Base-by-base conservation (phyloP, 2,113 vertebrate genomes). In the Orcinus orca region DNA sequence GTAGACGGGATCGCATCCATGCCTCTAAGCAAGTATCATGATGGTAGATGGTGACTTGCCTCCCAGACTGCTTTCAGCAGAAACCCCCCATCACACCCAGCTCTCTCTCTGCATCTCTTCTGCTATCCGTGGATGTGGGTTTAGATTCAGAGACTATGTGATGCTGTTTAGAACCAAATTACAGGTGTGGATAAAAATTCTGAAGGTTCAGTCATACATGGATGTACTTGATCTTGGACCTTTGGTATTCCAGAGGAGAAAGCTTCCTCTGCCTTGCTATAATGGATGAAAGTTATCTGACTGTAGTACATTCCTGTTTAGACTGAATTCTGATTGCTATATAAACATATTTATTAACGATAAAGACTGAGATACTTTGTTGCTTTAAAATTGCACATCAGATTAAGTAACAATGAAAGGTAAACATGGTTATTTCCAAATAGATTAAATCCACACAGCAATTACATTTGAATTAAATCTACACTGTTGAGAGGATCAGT, bases 401-500 rank as follows among this genome's bases (percentile, higher is more conserved):
- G 33, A 70, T 55, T n/a, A 86, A 86, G 83, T 74, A 58, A 11
- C 38, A 73, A 65, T 65, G 63, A 84, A 96, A 95, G 38, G 21
- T 23, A 95, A 85, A n/a, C 29, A 76, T 60, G 92, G n/a, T 83
- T 79, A 74, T 79, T 96, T 77, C 65, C 74, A 53, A 67, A 60
- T 55, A 96, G 29, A 73, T 86, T 36, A 58, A 90, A 79, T 91
- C 36, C 44, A 71, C 18, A 60, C 21, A 5, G 8, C 80, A 87
- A 33, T 58, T 89, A 67, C 36, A 80, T 53, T 60, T 71, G 29
- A 80, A 41, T 95, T 68, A 85, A 76, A 92, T 65, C 55, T 31
- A 55, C 23, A 15, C 8, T n/a, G 15, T 47, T 38, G 38, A 96
- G 67, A 87, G 58, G 25, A 60, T 33, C n/a, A 3, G 0, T 15